Conservation (phyloP, 2,113 vertebrate genomes). For the Plecotus auritus region DNA sequence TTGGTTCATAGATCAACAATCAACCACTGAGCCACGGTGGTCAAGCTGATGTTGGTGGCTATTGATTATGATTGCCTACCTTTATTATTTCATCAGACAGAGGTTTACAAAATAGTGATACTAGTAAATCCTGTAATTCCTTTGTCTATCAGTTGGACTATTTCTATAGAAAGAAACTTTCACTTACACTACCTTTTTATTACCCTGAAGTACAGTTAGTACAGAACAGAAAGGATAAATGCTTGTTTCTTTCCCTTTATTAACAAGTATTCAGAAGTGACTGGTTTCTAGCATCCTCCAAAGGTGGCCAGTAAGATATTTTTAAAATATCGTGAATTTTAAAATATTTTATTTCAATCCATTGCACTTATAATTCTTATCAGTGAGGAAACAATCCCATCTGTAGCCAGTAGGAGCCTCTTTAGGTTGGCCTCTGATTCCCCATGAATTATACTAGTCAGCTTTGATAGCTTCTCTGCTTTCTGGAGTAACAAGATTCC, state of each 20-base stretch:
- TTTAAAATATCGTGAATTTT: background rate
- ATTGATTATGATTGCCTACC: background rate
- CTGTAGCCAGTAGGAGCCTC: background rate
- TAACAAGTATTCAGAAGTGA: background rate
- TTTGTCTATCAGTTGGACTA: background rate
- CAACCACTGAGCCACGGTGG: too few relatives aligned
- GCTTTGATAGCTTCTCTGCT: background rate
- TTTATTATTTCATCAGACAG: background rate
- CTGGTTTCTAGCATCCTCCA: background rate
- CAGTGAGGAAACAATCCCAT: background rate
- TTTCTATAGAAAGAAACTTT: background rate
- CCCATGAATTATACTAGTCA: background rate
- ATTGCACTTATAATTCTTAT: background rate
- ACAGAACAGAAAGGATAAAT: background rate
- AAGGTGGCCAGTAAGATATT: background rate
- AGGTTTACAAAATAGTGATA: background rate
- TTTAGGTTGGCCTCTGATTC: background rate
- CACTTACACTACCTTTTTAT: background rate
- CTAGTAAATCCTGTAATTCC: background rate
- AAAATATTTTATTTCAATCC: background rate
- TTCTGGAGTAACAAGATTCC: background rate
- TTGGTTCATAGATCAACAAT: too few relatives aligned
- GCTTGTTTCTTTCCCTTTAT: background rate
- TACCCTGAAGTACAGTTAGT: background rate
- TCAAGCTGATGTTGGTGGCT: background rate